Evolutionary conservation across 2,888 invertebrate species (phyloP).

Genomic region (Athetis lepigone): DNA sequence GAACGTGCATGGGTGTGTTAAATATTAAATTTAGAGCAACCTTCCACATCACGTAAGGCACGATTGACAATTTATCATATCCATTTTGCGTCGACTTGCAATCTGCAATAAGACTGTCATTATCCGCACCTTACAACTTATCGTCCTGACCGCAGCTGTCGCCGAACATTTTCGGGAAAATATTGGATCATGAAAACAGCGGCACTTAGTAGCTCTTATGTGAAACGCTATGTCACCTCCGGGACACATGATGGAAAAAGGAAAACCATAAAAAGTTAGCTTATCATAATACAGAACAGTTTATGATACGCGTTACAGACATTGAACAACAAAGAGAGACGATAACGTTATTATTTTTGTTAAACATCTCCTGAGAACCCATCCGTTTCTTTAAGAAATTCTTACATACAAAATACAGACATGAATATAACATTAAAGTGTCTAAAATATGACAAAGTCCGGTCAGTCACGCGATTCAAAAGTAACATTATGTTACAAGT

Average conservation of each 20-base stretch:
- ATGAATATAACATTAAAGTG: background rate
- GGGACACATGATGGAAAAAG: conserved; percentile 3
- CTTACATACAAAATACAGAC: background rate
- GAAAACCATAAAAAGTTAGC: background rate
- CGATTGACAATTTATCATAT: background rate
- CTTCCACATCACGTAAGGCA: too few species aligned
- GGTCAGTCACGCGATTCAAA: background rate
- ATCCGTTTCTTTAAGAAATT: background rate
- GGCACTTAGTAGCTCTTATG: background rate
- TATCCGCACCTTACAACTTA: background rate
- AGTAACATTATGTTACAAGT: background rate
- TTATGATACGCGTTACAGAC: conserved; percentile 7
- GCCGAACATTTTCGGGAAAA: background rate
- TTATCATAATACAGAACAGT: conserved; percentile 6
- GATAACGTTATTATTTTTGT: conserved; percentile 2
- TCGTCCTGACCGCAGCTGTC: background rate
- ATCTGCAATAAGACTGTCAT: background rate
- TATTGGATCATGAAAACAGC: background rate
- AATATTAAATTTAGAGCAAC: too few species aligned
- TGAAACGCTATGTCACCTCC: background rate
- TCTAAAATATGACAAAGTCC: background rate
- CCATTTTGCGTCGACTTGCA: background rate
- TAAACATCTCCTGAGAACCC: background rate
- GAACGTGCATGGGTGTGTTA: too few species aligned
- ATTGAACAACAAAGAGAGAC: conserved; percentile 7